Evolutionary conservation across 2,113 vertebrate species (phyloP).

Genomic region (Notarius lentiginosus): DNA sequence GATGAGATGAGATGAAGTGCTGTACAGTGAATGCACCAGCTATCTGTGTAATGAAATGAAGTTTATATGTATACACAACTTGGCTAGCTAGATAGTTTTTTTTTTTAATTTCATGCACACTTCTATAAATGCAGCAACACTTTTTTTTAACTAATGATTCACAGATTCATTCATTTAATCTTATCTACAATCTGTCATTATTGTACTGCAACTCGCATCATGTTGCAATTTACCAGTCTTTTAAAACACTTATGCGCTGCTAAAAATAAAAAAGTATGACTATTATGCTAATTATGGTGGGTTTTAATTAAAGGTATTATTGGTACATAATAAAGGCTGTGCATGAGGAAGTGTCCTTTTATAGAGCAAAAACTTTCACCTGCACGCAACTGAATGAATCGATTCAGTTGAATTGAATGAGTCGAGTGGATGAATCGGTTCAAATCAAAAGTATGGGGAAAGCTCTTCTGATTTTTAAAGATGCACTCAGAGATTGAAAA

Average conservation of each 20-base stretch:
- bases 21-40: too few relatives aligned
- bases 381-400: neutral
- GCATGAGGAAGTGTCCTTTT: constrained; percentile 2
- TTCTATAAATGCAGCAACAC: too few relatives aligned
- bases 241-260: neutral
- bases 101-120: too few relatives aligned
- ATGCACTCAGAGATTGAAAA: neutral
- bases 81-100: too few relatives aligned
- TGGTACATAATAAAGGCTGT: neutral
- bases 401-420: neutral
- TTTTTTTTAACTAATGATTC: neutral
- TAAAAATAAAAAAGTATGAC: neutral
- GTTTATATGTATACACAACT: too few relatives aligned
- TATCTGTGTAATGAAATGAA: too few relatives aligned
- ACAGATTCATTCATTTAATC: neutral
- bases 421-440: neutral
- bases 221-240: neutral
- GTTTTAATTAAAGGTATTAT: neutral
- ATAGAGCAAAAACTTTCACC: neutral
- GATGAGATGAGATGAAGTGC: too few relatives aligned
- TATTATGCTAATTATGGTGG: neutral
- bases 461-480: neutral
- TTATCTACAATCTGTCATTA: neutral
- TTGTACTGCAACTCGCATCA: neutral
- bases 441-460: neutral